Conservation (phyloP, 2,888 invertebrate species). For the Agrenia bidenticulata region DNA sequence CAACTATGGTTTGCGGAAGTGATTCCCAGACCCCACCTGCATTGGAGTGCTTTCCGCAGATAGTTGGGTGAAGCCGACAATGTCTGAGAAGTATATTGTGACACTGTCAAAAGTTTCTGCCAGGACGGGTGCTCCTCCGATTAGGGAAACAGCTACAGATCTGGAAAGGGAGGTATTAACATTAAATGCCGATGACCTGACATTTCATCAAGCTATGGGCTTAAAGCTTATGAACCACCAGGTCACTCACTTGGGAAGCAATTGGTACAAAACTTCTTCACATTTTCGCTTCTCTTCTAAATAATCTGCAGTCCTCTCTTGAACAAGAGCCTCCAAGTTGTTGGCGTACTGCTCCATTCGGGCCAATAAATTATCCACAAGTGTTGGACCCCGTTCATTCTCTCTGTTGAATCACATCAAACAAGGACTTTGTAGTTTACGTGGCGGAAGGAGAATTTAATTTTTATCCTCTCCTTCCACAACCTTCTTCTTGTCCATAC, state of each 20-base stretch:
- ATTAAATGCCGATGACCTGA: neutral
- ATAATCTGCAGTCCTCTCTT: slow-evolving; percentile 94
- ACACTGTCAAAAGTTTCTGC: slow-evolving; percentile 66
- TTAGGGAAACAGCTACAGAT: slow-evolving; percentile 87
- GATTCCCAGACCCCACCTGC: slow-evolving; percentile 59
- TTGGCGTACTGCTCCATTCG: slow-evolving; percentile 99
- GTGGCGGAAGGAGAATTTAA: no score
- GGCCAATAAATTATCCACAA: slow-evolving; percentile 85
- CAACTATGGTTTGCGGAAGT: neutral
- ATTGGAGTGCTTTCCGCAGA: slow-evolving; percentile 88
- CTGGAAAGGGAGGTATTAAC: slow-evolving; percentile 57
- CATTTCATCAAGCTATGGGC: neutral
- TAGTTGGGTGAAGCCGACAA: slow-evolving; percentile 79
- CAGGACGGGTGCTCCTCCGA: slow-evolving; percentile 79
- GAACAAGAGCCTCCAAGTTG: slow-evolving; percentile 93
- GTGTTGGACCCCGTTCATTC: slow-evolving; percentile 87
- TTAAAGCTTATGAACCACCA: neutral
- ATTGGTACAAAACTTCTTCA: slow-evolving; percentile 92
- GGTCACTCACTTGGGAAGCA: slow-evolving; percentile 76
- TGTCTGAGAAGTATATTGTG: slow-evolving; percentile 96
- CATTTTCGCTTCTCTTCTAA: slow-evolving; percentile 98
- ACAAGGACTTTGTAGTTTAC: neutral
- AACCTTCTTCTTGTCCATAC: no score
- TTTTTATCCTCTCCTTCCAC: no score
- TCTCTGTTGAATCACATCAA: slow-evolving; percentile 62